phyloP scores from a whole-genome alignment of 2,113 vertebrate species.

The Nannobrachium achirus region DNA sequence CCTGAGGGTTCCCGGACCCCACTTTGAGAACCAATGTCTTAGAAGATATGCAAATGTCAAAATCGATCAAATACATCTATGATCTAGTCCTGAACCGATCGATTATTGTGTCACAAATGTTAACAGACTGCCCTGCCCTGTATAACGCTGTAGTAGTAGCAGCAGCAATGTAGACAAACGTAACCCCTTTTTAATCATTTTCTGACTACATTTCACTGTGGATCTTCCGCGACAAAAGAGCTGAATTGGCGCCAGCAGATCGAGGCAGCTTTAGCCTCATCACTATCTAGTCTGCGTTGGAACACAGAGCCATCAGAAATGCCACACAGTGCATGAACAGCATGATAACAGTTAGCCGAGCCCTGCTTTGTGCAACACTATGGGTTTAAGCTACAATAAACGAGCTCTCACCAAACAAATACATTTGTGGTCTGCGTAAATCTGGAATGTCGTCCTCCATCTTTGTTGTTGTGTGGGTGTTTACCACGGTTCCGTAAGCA shows the following conservation, averaged over 20 bases:
- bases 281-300: not conserved
- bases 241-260: constrained; percentile 52
- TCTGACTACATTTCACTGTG: too few relatives aligned
- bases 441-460: constrained; percentile 79
- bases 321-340: constrained; percentile 2
- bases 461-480: constrained; percentile 58
- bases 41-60: too few relatives aligned
- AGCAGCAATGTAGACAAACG: too few relatives aligned
- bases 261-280: not conserved
- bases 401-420: constrained; percentile 79
- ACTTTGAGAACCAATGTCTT: too few relatives aligned
- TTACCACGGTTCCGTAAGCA: constrained; percentile 42
- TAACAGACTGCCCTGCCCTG: too few relatives aligned
- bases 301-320: not conserved
- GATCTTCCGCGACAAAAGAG: constrained; percentile 46
- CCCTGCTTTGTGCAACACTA: constrained; percentile 16
- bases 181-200: too few relatives aligned
- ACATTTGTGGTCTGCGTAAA: constrained; percentile 79
- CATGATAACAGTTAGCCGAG: not conserved
- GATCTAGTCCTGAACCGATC: too few relatives aligned
- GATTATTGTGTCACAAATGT: too few relatives aligned
- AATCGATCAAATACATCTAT: too few relatives aligned
- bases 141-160: too few relatives aligned
- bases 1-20: too few relatives aligned
- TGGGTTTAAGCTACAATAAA: not conserved